These are phyloP conservation scores for Eulemur rufifrons DNA, from an alignment of 2,113 vertebrate species.

Conservation along the genomic window DNA sequence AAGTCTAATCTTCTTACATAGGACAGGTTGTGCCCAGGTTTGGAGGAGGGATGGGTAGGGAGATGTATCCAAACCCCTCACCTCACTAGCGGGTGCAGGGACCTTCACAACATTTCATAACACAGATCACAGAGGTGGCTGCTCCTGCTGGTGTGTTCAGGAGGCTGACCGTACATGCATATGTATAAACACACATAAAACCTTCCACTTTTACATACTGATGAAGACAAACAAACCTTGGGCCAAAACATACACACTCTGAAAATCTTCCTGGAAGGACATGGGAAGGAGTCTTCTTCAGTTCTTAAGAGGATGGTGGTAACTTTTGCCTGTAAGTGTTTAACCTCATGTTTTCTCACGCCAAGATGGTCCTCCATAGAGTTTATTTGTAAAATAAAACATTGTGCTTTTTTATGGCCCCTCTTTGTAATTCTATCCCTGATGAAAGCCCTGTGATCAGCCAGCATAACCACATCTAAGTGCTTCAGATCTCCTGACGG, in stretches of 20 bases:
- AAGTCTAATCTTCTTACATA: background rate
- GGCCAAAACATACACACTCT: background rate
- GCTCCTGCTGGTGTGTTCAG: background rate
- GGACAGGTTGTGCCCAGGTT: background rate
- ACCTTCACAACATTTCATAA: background rate
- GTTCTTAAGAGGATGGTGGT: background rate
- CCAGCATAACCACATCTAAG: background rate
- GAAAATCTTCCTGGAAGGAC: background rate
- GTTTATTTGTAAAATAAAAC: conserved; percentile 57
- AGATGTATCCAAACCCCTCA: background rate
- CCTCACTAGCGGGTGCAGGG: background rate
- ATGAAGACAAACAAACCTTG: background rate
- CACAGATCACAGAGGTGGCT: background rate
- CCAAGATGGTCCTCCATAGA: background rate
- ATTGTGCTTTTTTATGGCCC: background rate
- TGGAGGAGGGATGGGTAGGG: background rate
- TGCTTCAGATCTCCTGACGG: background rate
- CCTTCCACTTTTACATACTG: background rate
- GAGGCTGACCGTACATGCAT: background rate
- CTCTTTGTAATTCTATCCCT: conserved; percentile 38
- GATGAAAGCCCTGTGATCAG: background rate
- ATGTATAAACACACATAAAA: background rate
- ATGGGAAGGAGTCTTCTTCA: background rate
- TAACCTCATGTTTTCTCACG: background rate
- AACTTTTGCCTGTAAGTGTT: background rate